Evolutionary conservation across 2,797 vertebrate species (phyloP).

Genomic region (Neoniphon sammara): DNA sequence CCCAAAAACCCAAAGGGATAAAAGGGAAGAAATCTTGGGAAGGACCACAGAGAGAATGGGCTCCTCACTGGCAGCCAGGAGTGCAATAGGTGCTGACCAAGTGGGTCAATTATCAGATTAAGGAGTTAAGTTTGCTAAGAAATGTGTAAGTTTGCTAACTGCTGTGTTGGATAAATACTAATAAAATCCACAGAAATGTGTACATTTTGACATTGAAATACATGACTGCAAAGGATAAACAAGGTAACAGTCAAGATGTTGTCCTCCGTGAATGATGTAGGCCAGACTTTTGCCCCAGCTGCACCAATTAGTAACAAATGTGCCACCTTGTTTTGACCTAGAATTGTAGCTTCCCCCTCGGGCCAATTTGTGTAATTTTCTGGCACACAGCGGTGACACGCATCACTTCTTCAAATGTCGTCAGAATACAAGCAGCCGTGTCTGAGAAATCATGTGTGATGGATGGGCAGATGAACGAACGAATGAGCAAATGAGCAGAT

Average conservation of each 20-base stretch:
- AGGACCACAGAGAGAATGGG: no score
- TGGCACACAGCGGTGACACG: no score
- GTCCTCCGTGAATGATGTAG: not conserved
- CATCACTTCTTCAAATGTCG: no score
- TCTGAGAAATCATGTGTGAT: not conserved
- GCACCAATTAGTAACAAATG: not conserved
- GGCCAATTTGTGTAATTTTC: not conserved
- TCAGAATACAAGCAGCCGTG: no score
- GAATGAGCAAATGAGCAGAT: constrained; percentile 26
- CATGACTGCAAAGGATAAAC: not conserved
- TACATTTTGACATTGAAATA: not conserved
- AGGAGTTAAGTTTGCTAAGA: no score
- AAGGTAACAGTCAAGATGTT: not conserved
- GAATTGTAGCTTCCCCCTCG: not conserved
- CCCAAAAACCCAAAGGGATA: no score
- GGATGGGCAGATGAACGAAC: constrained; percentile 19
- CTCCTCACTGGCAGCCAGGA: no score
- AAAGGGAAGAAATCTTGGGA: no score
- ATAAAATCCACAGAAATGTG: not conserved
- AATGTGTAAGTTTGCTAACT: no score
- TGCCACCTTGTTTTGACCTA: no score
- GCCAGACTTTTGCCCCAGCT: not conserved
- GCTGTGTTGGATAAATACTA: not conserved
- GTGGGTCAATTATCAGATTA: no score
- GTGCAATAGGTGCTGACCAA: no score